These are phyloP conservation scores for Poeciliopsis turrubarensis DNA, from an alignment of 2,113 vertebrate genomes.

Conservation along the genomic window DNA sequence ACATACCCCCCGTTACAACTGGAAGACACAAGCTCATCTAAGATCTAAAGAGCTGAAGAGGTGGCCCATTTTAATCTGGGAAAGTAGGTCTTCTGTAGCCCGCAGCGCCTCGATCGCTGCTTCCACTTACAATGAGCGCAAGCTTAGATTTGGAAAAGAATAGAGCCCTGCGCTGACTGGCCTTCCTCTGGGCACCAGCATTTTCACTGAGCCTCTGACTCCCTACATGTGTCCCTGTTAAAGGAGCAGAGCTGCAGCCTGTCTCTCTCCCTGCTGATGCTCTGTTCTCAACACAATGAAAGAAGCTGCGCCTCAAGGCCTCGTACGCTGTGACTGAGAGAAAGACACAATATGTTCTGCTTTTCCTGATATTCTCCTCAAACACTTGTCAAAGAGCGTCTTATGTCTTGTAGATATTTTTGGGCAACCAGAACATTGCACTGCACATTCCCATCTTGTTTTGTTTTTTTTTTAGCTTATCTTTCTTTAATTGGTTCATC, in stretches of 20 bases:
- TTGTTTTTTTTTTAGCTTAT: neutral
- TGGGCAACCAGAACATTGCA: neutral
- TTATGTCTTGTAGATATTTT: neutral
- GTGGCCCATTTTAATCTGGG: slow-evolving; percentile 74
- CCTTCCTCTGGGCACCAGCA: slow-evolving; percentile 71
- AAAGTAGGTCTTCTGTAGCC: slow-evolving; percentile 82
- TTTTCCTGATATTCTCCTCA: slow-evolving; percentile 2
- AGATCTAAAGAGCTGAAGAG: slow-evolving; percentile 63
- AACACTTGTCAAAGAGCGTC: neutral
- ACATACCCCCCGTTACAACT: slow-evolving; percentile 37
- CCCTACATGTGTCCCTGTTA: slow-evolving; percentile 61
- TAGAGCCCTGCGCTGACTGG: slow-evolving; percentile 48
- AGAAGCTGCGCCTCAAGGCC: slow-evolving; percentile 52
- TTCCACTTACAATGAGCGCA: slow-evolving; percentile 71
- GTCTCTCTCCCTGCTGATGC: slow-evolving; percentile 35
- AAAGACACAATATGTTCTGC: slow-evolving; percentile 25
- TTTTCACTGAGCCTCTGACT: slow-evolving; percentile 68
- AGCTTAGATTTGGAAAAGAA: slow-evolving; percentile 67
- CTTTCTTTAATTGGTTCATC: slow-evolving; percentile 2
- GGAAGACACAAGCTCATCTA: slow-evolving; percentile 42
- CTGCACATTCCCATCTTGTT: neutral
- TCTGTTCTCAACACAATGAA: slow-evolving; percentile 63
- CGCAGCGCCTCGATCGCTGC: slow-evolving; percentile 69
- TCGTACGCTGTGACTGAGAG: slow-evolving; percentile 37
- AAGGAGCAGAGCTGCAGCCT: slow-evolving; percentile 46